Conservation (phyloP, 2,113 vertebrate species). For the Oreochromis tanganicae region DNA sequence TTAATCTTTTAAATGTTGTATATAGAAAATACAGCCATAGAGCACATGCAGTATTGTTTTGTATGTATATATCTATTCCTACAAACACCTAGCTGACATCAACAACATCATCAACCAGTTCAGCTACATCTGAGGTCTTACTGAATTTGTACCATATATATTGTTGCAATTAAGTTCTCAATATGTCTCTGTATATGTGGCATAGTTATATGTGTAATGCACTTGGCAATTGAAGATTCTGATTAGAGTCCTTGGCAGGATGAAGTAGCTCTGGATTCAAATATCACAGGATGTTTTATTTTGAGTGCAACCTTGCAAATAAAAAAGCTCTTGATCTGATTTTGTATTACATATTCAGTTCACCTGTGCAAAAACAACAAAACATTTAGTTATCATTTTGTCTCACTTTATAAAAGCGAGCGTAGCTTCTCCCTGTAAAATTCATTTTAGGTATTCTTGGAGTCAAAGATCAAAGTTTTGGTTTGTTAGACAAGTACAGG, state of each 20-base stretch:
- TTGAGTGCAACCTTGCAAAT: background rate
- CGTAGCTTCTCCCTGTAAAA: background rate
- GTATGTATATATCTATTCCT: background rate
- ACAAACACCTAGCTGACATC: background rate
- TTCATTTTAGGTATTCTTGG: background rate
- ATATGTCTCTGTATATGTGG: background rate
- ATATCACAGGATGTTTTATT: background rate
- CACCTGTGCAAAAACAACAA: background rate
- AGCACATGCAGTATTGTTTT: background rate
- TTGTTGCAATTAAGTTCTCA: background rate
- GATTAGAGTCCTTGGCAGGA: slow-evolving; percentile 8
- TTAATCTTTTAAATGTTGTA: background rate
- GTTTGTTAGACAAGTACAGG: background rate
- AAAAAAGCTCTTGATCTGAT: background rate
- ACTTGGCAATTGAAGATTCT: background rate
- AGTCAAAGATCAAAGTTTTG: background rate
- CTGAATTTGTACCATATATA: background rate
- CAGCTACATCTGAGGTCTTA: background rate
- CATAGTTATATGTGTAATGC: background rate
- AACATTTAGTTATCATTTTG: background rate
- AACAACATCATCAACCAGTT: background rate
- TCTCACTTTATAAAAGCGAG: background rate
- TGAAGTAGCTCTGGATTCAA: background rate
- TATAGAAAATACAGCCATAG: background rate
- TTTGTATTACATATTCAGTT: background rate